Evolutionary conservation across 2,113 vertebrate genomes (phyloP).

Genomic region (Struthidea cinerea): DNA sequence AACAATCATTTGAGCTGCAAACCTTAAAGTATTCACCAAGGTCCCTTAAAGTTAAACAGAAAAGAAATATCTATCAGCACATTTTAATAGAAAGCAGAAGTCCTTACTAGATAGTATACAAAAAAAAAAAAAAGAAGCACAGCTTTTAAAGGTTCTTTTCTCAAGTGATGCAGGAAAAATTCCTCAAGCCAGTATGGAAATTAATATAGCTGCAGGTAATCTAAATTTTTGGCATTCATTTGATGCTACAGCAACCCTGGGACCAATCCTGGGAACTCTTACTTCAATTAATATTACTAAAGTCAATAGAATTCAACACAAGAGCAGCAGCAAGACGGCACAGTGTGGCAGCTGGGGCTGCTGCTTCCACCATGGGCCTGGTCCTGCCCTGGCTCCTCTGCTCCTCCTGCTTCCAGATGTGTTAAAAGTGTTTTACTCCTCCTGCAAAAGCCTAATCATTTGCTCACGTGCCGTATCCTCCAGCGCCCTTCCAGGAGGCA

Average conservation of each 20-base stretch:
- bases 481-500: not conserved
- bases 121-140: not conserved
- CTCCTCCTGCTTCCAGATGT: not conserved
- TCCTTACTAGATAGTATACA: not conserved
- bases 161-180: conserved; percentile 1
- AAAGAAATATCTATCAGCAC: not conserved
- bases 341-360: not conserved
- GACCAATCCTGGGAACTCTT: not conserved
- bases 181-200: conserved; percentile 14
- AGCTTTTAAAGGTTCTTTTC: not conserved
- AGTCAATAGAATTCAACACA: not conserved
- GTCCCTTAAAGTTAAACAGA: conserved; percentile 44
- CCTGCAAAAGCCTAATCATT: not conserved
- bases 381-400: not conserved
- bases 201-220: conserved; percentile 16
- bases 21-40: conserved; percentile 27
- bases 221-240: conserved; percentile 38
- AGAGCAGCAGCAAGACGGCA: not conserved
- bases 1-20: conserved; percentile 36
- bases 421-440: not conserved
- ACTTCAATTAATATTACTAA: conserved; percentile 6
- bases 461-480: fast-evolving
- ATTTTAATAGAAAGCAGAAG: conserved; percentile 35
- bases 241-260: conserved; percentile 15
- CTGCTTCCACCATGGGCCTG: not conserved